Base-by-base conservation (phyloP, 2,888 invertebrate genomes). In the Hirtodrosophila duncani region DNA sequence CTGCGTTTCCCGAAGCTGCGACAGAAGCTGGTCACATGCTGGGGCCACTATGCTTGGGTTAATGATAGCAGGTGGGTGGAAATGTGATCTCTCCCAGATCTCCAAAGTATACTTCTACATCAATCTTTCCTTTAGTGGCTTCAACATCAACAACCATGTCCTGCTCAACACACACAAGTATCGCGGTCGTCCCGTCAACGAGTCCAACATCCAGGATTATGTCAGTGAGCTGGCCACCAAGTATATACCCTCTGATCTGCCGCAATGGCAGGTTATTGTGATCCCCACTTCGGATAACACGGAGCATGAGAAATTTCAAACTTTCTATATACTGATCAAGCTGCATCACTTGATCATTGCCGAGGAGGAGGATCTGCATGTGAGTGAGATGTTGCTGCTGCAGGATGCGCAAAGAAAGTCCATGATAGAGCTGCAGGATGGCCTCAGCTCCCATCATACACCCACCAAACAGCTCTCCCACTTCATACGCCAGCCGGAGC, bases 261-360 rank as follows among this genome's bases (percentile, higher is more conserved):
- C 95, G 0, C 94, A 94, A 8, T 95, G 95, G 95, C 94, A 95
- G 82, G 90, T 94, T 42, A 90, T 92, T 24, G 88, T 94, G 1
- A 92, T 94, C 69, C 92, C 93, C 1, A 75, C 65, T 16, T 43
- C 81, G 8, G 34, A 68, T n/a, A 39, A 23, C 5, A 3, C 14
- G 0, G 84, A 84, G 9, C 81, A n/a, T n/a, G n/a, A n/a, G n/a
- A n/a, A n/a, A n/a, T n/a, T n/a, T n/a, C n/a, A n/a, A n/a, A n/a
- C 77, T 64, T 94, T 92, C 80, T 93, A 92, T 72, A 88, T 93
- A 21, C 84, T 95, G 17, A 88, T 94, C 3, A 89, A 94, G 45
- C 89, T 93, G 0, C 95, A 95, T 79, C 95, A 95, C 72, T 86
- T 94, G 17, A 88, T 94, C 1, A 88, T 94, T 3, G 91, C 91